phyloP scores from a whole-genome alignment of 2,888 invertebrate species.

The Achlya flavicornis region DNA sequence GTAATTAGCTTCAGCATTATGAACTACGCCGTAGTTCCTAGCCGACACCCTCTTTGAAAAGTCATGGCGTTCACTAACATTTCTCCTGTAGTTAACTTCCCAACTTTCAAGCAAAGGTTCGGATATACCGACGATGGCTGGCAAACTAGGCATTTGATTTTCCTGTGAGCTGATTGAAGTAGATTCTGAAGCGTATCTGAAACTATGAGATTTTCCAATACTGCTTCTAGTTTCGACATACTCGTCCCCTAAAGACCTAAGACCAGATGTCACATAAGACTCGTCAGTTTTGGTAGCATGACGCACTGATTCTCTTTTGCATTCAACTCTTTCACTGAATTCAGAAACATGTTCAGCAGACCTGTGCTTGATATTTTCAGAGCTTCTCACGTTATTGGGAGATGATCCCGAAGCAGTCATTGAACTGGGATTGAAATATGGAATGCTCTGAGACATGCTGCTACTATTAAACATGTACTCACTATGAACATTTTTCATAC shows the following conservation, averaged over 20 bases:
- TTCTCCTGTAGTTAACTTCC: slow-evolving; percentile 79
- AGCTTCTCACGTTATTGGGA: slow-evolving; percentile 72
- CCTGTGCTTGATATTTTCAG: slow-evolving; percentile 72
- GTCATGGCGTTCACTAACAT: slow-evolving; percentile 71
- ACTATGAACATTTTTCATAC: slow-evolving; percentile 62
- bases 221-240: slow-evolving; percentile 80
- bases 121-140: slow-evolving; percentile 79
- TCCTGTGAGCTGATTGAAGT: slow-evolving; percentile 77
- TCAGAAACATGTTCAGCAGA: slow-evolving; percentile 70
- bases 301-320: slow-evolving; percentile 60
- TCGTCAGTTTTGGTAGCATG: slow-evolving; percentile 65
- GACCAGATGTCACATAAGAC: slow-evolving; percentile 62
- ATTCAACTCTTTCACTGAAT: slow-evolving; percentile 63
- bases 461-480: slow-evolving; percentile 72
- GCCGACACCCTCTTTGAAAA: slow-evolving; percentile 71
- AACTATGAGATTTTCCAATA: slow-evolving; percentile 89
- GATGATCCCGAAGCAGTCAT: slow-evolving; percentile 56
- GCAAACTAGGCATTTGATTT: slow-evolving; percentile 79
- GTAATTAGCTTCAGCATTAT: slow-evolving; percentile 67
- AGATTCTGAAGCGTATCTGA: slow-evolving; percentile 84
- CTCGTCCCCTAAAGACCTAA: slow-evolving; percentile 75
- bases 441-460: slow-evolving; percentile 76
- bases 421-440: slow-evolving; percentile 69
- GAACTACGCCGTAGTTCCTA: slow-evolving; percentile 68
- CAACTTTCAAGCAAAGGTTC: slow-evolving; percentile 80